Base-by-base conservation (phyloP, 2,797 vertebrate species). In the Darevskia mixta region DNA sequence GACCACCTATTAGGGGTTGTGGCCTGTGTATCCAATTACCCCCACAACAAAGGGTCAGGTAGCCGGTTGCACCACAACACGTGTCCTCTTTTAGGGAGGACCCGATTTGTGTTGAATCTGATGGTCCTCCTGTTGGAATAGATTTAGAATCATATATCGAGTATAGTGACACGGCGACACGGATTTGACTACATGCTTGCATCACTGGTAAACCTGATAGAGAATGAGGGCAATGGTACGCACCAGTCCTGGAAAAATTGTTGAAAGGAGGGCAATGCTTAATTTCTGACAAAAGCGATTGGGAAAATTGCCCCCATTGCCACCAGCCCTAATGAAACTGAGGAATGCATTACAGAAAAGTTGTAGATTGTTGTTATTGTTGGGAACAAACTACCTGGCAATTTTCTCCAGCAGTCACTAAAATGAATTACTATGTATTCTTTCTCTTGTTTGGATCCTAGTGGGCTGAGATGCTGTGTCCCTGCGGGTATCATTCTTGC, bases 401-500 rank as follows among this genome's bases (percentile, higher is more conserved):
- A 3, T 43, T 86, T 92, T 90, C 35, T 81, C 75, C 0, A 80
- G 67, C 15, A 79, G 49, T 7, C 61, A 79, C 27, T 32, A 85
- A 92, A 93, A 92, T 17, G 5, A 49, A 9, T 8, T 69, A 3
- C 82, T 86, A 81, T 86, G 20, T n/a, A 75, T 87, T 49, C 58
- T 67, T 61, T 38, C 17, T 87, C 32, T 80, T 58, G 35, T 77
- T 92, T 89, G 43, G 88, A 66, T 86, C 75, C 75, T 84, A 86
- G 29, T 85, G 1, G 0, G 45, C 61, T 41, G 17, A 87, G 32
- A 90, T 90, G 73, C 13, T 79, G 58, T 1, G 5, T 79, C 20
- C 64, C n/a, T 72, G 38, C 45, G 18, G 81, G 41, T 82, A 67
- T 90, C 86, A 15, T 88, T 93, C 86, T 89, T 87, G 88, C 84